Evolutionary conservation across 2,888 invertebrate genomes (phyloP).

Genomic region (Drosophila aldrichi): DNA sequence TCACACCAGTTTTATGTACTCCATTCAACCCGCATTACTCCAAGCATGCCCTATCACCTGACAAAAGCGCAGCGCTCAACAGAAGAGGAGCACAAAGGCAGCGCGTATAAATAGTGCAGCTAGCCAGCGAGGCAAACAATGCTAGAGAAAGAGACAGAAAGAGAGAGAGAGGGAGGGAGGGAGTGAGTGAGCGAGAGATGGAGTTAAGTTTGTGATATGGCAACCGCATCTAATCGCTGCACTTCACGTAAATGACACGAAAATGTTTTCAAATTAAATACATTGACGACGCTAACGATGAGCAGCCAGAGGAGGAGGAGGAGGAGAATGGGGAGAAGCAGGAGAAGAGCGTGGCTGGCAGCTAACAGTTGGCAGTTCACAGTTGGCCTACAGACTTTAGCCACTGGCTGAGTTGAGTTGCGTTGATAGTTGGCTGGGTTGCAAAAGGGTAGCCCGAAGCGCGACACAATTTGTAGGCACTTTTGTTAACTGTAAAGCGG

Average conservation of each 20-base stretch:
- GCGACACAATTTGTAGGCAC: slow-evolving; percentile 45
- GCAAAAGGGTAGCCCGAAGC: slow-evolving; percentile 30
- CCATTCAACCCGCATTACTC: background rate
- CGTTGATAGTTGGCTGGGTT: slow-evolving; percentile 57
- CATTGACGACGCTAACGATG: slow-evolving; percentile 37
- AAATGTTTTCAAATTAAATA: slow-evolving; percentile 72
- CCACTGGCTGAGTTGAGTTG: slow-evolving; percentile 39
- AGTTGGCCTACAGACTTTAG: slow-evolving; percentile 13
- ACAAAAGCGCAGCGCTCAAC: background rate
- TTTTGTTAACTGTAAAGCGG: slow-evolving; percentile 61
- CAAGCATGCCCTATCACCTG: background rate
- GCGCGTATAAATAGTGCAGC: slow-evolving; percentile 9
- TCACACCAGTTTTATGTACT: background rate
- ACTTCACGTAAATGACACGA: slow-evolving; percentile 72
- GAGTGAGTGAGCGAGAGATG: slow-evolving; percentile 14
- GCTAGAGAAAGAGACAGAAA: slow-evolving; percentile 13
- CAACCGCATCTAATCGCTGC: slow-evolving; percentile 68
- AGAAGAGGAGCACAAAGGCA: slow-evolving; percentile 5
- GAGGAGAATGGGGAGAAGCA: background rate
- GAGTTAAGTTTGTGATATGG: slow-evolving; percentile 31
- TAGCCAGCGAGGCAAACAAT: background rate
- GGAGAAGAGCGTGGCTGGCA: background rate
- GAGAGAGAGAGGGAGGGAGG: background rate
- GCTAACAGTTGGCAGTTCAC: background rate
- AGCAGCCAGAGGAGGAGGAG: too few relatives aligned